A percentile compares a stretch with the other conserved stretches of the same genome.
These are phyloP conservation scores for Buphagus erythrorhynchus DNA, from an alignment of 2,797 vertebrate species.

Conservation along the genomic window DNA sequence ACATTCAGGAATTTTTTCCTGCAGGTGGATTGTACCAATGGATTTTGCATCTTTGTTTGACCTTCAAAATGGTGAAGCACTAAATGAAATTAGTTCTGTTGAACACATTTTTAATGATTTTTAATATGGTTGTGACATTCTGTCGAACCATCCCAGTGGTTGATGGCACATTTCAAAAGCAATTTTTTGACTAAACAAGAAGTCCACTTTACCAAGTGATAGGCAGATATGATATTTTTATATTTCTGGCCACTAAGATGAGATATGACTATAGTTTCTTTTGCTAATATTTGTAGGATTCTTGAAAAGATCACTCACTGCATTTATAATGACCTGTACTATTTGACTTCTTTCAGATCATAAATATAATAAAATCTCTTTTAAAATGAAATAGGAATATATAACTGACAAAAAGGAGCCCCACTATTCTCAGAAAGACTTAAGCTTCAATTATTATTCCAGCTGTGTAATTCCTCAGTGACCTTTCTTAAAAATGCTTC, in stretches of 20 bases:
- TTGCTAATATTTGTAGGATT: neutral
- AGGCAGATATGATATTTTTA: neutral
- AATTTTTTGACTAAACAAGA: neutral
- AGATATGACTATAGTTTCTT: neutral
- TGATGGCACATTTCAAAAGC: neutral
- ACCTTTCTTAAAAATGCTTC: neutral
- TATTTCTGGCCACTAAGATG: neutral
- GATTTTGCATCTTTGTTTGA: neutral
- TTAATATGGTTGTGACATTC: neutral
- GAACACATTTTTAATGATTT: neutral
- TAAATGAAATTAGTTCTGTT: neutral
- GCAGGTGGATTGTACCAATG: neutral
- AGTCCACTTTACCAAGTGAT: neutral
- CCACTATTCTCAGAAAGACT: neutral
- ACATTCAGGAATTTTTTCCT: neutral
- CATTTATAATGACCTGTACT: neutral
- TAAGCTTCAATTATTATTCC: neutral
- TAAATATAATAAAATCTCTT: neutral
- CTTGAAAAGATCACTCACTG: neutral
- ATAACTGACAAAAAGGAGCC: neutral
- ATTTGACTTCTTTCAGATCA: neutral
- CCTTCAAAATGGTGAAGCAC: neutral
- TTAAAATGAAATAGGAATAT: neutral
- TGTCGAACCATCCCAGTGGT: neutral
- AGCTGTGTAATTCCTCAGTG: neutral